Evolutionary conservation across 2,113 vertebrate species (phyloP).

Genomic region (Xiphophorus couchianus): DNA sequence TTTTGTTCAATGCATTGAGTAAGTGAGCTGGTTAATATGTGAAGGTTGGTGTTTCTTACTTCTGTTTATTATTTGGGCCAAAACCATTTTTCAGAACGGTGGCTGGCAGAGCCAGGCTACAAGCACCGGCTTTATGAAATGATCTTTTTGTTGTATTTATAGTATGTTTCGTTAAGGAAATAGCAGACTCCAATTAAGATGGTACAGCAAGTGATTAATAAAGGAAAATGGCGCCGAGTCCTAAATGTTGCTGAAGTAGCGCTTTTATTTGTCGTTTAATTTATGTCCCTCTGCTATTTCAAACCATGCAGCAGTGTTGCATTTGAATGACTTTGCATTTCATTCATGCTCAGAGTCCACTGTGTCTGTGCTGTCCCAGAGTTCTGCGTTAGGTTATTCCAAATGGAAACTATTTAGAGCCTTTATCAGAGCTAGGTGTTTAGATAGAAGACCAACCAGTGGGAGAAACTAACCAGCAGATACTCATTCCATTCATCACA

Average conservation of each 20-base stretch:
- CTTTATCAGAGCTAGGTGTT: neutral
- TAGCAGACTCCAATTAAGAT: neutral
- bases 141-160: no score
- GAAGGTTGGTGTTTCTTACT: no score
- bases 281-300: neutral
- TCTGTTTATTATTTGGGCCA: no score
- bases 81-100: no score
- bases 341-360: neutral
- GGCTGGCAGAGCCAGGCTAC: no score
- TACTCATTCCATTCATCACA: neutral
- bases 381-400: no score
- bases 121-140: no score
- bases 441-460: neutral
- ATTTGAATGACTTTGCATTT: neutral
- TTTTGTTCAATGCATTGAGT: no score
- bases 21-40: no score
- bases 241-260: no score
- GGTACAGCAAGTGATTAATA: neutral
- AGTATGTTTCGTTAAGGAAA: neutral
- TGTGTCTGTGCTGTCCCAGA: neutral
- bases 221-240: neutral
- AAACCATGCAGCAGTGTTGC: neutral
- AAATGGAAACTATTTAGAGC: neutral
- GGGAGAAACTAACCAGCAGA: neutral
- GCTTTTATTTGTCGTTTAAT: neutral